phyloP scores from a whole-genome alignment of 2,113 vertebrate genomes.

The Ancistrus triradiatus region DNA sequence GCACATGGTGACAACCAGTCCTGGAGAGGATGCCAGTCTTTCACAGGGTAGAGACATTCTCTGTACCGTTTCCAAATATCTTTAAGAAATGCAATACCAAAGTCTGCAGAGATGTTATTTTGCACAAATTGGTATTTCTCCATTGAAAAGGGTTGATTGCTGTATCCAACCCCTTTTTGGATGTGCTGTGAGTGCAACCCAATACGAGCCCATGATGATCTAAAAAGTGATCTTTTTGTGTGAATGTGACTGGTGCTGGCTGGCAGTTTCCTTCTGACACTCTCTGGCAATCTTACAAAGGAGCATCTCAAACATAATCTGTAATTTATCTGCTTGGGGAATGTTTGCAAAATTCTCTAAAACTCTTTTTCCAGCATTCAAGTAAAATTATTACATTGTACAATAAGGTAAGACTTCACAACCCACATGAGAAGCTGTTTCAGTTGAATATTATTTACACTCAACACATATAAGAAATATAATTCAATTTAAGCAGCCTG shows the following conservation, averaged over 20 bases:
- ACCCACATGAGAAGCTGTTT: too few species aligned
- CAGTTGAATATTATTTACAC: too few species aligned
- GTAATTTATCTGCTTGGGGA: too few species aligned
- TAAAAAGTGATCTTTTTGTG: constrained; percentile 12
- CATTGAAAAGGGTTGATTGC: constrained; percentile 13
- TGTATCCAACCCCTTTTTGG: not conserved
- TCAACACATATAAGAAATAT: too few species aligned
- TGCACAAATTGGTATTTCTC: constrained; percentile 17
- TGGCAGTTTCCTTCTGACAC: not conserved
- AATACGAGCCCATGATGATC: constrained; percentile 3
- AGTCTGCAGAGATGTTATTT: not conserved
- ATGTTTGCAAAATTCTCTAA: too few species aligned
- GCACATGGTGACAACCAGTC: too few species aligned
- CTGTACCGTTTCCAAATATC: constrained; percentile 9
- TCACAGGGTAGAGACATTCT: too few species aligned
- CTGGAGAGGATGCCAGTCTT: too few species aligned
- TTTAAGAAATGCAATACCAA: constrained; percentile 23
- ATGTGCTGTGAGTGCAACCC: constrained; percentile 4
- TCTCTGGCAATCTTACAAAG: not conserved
- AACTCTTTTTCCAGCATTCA: too few species aligned
- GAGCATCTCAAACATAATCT: not conserved
- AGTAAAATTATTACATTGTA: too few species aligned
- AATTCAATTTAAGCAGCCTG: too few species aligned
- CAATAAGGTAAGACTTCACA: too few species aligned
- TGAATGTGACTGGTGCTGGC: not conserved